These are phyloP conservation scores for Mythimna impura DNA, from an alignment of 2,888 invertebrate species.

Conservation along the genomic window DNA sequence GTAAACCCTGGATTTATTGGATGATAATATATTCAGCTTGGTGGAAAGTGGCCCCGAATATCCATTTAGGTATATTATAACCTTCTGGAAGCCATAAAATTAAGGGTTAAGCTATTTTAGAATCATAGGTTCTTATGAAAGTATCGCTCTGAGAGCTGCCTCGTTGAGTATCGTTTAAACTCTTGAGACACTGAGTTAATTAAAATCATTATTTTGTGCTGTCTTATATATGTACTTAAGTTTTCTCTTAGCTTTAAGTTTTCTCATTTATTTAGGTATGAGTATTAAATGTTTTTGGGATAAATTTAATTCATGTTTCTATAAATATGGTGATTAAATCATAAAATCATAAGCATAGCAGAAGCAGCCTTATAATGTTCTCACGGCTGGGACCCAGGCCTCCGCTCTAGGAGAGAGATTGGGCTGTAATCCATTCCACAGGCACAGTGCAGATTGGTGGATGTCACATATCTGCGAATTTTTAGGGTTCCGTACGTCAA, in stretches of 20 bases:
- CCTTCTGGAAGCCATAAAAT: constrained; percentile 24
- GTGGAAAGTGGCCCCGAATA: constrained; percentile 27
- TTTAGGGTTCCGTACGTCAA: too few species aligned
- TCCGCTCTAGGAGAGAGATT: too few species aligned
- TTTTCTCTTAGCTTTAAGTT: neutral
- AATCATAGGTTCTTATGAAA: constrained; percentile 1
- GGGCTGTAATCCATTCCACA: too few species aligned
- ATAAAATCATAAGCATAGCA: neutral
- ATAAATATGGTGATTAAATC: neutral
- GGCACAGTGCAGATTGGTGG: too few species aligned
- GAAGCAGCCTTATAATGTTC: too few species aligned
- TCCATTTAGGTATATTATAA: constrained; percentile 19
- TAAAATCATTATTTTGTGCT: constrained; percentile 11
- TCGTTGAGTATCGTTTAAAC: neutral
- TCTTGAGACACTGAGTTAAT: neutral
- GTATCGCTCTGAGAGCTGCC: neutral
- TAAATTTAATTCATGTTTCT: neutral
- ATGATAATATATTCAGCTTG: constrained; percentile 45
- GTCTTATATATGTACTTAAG: neutral
- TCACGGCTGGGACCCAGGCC: too few species aligned
- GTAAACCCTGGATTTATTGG: constrained; percentile 41
- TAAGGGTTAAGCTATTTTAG: constrained; percentile 17
- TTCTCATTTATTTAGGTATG: too few species aligned
- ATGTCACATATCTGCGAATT: too few species aligned
- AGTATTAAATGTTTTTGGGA: neutral